A percentile compares a stretch with the other conserved stretches of the same genome.
Conservation (phyloP, 2,888 invertebrate species). For the Eurytoma californica region DNA sequence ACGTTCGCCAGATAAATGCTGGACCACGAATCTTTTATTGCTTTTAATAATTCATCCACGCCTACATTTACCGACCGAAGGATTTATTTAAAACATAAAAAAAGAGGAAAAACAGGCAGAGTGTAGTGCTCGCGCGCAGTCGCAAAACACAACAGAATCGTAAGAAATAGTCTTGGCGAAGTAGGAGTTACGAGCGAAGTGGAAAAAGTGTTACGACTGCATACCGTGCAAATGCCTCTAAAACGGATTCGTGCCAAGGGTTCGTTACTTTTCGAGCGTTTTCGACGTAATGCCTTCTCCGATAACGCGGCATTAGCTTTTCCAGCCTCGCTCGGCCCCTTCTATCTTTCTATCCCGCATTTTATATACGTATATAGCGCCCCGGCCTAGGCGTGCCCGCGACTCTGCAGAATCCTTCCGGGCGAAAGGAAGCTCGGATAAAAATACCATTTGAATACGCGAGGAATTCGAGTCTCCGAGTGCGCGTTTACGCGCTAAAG, state of each 20-base stretch:
- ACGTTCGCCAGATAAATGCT: slow-evolving; percentile 46
- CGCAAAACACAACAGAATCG: slow-evolving; percentile 50
- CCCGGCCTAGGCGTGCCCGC: slow-evolving; percentile 57
- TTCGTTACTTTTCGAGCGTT: slow-evolving; percentile 65
- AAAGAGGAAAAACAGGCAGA: too few relatives aligned
- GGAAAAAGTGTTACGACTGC: slow-evolving; percentile 61
- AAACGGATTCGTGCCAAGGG: slow-evolving; percentile 64
- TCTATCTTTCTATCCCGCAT: slow-evolving; percentile 27
- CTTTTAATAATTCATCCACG: slow-evolving; percentile 28
- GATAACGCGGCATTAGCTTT: slow-evolving; percentile 67
- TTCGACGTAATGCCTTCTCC: slow-evolving; percentile 66
- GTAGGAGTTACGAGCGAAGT: slow-evolving; percentile 56
- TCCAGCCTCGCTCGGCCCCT: slow-evolving; percentile 47
- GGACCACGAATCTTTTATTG: slow-evolving; percentile 30
- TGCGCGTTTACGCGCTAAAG: background rate
- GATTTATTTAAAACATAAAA: too few relatives aligned
- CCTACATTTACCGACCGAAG: too few relatives aligned
- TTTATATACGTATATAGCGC: background rate
- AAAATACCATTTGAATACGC: slow-evolving; percentile 74
- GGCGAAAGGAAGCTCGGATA: slow-evolving; percentile 70
- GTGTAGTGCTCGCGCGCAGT: background rate
- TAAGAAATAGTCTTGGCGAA: slow-evolving; percentile 59
- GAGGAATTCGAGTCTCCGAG: slow-evolving; percentile 59
- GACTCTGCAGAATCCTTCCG: slow-evolving; percentile 65
- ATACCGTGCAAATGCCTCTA: slow-evolving; percentile 63